Conservation (phyloP, 2,113 vertebrate species). For the zebrafish (Danio rerio) region GRCz12tu NC_133198.1:47848501-47849000, state of each 20-base stretch:
- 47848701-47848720: conserved; percentile 97
- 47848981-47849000: conserved; percentile 41
- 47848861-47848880: conserved; percentile 30
- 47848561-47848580: too few relatives aligned
- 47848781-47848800: conserved; percentile 86
- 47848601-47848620: too few relatives aligned
- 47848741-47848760: conserved; percentile 88
- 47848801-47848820: conserved; percentile 94
- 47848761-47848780: conserved; percentile 90
- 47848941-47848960: background rate
- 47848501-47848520: too few relatives aligned
- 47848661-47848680: conserved; percentile 76
- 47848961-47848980: conserved; percentile 16
- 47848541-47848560: too few relatives aligned
- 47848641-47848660: conserved; percentile 55
- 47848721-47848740: conserved; percentile 92
- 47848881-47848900: conserved; percentile 38
- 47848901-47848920: background rate
- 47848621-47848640: too few relatives aligned
- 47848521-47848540: too few relatives aligned
- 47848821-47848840: conserved; percentile 60
- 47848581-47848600: too few relatives aligned
- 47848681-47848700: conserved; percentile 98
- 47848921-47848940: background rate
- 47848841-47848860: conserved; percentile 12